Conservation (phyloP, 2,113 vertebrate genomes). For the Zosterops lateralis region DNA sequence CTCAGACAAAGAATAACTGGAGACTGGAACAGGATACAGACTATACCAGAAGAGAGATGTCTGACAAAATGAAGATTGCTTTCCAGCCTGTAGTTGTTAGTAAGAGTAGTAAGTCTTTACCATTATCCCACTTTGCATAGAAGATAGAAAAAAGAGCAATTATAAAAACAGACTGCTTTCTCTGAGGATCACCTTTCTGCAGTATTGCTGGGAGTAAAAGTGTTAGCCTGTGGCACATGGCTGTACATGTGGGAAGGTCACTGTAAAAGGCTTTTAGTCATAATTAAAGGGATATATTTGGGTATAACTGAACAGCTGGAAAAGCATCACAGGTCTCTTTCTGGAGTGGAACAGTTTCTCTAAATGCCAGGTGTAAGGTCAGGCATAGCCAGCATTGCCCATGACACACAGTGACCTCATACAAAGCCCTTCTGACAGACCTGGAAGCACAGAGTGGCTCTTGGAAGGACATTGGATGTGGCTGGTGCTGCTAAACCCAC, state of each 20-base stretch:
- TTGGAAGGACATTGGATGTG: not conserved
- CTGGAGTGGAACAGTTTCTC: not conserved
- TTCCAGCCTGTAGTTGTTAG: not conserved
- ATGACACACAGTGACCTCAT: not conserved
- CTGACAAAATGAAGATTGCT: not conserved
- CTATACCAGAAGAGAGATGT: not conserved
- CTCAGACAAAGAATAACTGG: not conserved
- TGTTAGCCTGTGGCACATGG: not conserved
- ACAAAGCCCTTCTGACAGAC: not conserved
- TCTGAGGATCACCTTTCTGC: not conserved
- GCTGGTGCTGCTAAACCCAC: not conserved
- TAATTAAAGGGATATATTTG: not conserved
- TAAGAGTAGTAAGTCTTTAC: not conserved
- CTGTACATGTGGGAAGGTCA: not conserved
- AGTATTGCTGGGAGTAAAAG: not conserved
- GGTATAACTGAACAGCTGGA: not conserved
- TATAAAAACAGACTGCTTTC: not conserved
- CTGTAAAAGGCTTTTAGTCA: not conserved
- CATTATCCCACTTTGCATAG: not conserved
- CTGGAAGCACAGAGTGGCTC: not conserved
- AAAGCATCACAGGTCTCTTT: not conserved
- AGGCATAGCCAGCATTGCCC: not conserved
- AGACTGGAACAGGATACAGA: not conserved
- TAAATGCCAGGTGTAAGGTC: not conserved
- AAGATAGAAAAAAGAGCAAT: not conserved